Evolutionary conservation across 2,113 vertebrate species (phyloP).

Genomic region (Apus apus): DNA sequence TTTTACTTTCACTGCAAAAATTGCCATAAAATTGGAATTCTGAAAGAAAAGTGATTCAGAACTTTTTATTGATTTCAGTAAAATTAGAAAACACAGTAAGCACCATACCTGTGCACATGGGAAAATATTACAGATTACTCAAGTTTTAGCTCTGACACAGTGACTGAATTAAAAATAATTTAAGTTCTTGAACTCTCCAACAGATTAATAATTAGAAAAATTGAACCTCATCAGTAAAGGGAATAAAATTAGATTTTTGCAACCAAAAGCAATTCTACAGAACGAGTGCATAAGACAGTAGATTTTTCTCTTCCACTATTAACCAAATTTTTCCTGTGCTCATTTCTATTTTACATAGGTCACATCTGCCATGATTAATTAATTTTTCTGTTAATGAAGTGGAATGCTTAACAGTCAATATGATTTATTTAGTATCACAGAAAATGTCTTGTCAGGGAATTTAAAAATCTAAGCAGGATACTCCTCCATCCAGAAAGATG

Average conservation of each 20-base stretch:
- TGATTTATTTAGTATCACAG: neutral
- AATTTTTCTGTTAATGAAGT: neutral
- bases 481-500: neutral
- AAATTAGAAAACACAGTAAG: neutral
- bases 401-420: neutral
- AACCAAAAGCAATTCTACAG: neutral
- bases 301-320: neutral
- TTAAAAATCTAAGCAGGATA: neutral
- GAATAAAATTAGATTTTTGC: neutral
- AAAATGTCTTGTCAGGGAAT: neutral
- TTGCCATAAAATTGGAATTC: neutral
- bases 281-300: neutral
- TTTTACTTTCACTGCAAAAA: neutral
- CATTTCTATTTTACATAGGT: neutral
- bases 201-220: neutral
- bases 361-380: neutral
- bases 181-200: neutral
- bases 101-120: rapidly evolving
- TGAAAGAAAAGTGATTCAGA: neutral
- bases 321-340: neutral
- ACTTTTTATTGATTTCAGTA: neutral
- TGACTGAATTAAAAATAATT: neutral
- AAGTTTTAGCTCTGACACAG: neutral
- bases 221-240: neutral
- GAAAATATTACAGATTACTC: neutral